phyloP scores from a whole-genome alignment of 2,797 vertebrate genomes.

The Chrosomus eos region DNA sequence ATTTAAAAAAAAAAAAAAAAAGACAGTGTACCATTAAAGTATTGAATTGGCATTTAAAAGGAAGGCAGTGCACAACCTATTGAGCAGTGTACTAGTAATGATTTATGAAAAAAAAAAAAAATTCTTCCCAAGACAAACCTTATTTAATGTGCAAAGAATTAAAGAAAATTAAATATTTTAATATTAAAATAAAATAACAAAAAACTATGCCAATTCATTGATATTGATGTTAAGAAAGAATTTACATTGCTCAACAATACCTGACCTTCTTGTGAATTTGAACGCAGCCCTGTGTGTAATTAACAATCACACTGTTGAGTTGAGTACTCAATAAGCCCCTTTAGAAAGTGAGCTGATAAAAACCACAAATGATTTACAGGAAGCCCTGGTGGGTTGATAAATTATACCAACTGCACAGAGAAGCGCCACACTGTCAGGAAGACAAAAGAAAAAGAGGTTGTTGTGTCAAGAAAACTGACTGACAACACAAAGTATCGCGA shows the following conservation, averaged over 20 bases:
- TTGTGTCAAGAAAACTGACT: slow-evolving; percentile 47
- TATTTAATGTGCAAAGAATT: neutral
- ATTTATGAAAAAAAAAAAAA: neutral
- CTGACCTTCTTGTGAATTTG: slow-evolving; percentile 20
- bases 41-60: neutral
- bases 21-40: neutral
- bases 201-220: neutral
- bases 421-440: slow-evolving; percentile 12
- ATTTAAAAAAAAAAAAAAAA: no score
- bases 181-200: no score
- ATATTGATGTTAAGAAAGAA: slow-evolving; percentile 15
- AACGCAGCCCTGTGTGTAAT: slow-evolving; percentile 40
- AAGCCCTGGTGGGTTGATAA: slow-evolving; percentile 30
- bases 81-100: neutral
- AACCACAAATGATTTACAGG: slow-evolving; percentile 46
- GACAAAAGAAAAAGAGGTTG: slow-evolving; percentile 40
- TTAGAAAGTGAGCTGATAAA: slow-evolving; percentile 49
- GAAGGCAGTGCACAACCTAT: neutral
- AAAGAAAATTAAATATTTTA: neutral
- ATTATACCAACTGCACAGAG: slow-evolving; percentile 32
- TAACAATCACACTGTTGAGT: slow-evolving; percentile 38
- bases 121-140: neutral
- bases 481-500: slow-evolving; percentile 38
- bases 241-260: slow-evolving; percentile 11
- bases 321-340: slow-evolving; percentile 24